Conservation (phyloP, 1,140 invertebrate species). For the Plodia interpunctella region DNA sequence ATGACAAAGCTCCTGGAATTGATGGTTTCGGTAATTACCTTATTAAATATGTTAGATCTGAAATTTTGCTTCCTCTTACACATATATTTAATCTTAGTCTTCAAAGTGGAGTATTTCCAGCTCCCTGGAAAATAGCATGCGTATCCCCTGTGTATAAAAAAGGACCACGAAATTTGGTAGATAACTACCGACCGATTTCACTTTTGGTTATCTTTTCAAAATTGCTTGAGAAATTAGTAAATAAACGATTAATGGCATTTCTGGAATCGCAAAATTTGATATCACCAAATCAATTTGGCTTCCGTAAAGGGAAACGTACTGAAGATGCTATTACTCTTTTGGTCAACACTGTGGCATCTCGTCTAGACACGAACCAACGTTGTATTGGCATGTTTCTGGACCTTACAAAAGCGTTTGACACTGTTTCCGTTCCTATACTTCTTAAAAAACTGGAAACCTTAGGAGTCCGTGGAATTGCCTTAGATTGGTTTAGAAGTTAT, state of each 20-base stretch:
- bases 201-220: constrained; percentile 10
- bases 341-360: neutral
- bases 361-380: constrained; percentile 3
- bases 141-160: constrained; percentile 12
- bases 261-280: constrained; percentile 8
- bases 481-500: constrained; percentile 9
- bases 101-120: constrained; percentile 1
- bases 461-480: constrained; percentile 5
- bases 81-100: constrained; percentile 14
- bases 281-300: constrained; percentile 12
- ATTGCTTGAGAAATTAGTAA: constrained; percentile 12
- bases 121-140: constrained; percentile 8
- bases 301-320: neutral
- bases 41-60: constrained; percentile 1
- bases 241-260: constrained; percentile 10
- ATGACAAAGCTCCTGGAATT: constrained; percentile 2
- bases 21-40: constrained; percentile 3
- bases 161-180: neutral
- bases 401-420: constrained; percentile 12
- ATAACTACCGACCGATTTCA: constrained; percentile 7
- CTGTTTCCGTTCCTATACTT: constrained; percentile 4
- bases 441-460: neutral
- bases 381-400: constrained; percentile 13
- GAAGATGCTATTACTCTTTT: constrained; percentile 11
- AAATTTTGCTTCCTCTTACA: constrained; percentile 8